These are phyloP conservation scores for Caradrina clavipalpis DNA, from an alignment of 2,888 invertebrate genomes.

Conservation along the genomic window DNA sequence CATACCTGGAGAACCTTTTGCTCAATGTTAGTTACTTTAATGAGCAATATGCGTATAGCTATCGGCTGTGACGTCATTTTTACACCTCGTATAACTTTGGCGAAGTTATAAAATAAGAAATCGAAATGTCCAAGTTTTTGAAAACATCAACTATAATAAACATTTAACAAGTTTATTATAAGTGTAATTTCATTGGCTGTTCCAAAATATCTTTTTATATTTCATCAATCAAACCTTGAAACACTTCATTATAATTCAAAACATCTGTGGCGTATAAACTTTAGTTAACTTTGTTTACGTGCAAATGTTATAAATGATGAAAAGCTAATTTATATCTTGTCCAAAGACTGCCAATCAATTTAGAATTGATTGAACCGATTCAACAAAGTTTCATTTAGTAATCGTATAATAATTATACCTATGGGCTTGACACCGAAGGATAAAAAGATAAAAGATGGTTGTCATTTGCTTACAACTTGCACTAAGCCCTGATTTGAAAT, in stretches of 20 bases:
- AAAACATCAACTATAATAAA: background rate
- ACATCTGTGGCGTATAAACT: slow-evolving; percentile 45
- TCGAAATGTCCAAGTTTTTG: background rate
- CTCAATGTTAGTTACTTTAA: too few relatives aligned
- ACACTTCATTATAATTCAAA: slow-evolving; percentile 28
- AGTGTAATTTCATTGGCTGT: background rate
- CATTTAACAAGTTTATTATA: background rate
- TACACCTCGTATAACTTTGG: too few relatives aligned
- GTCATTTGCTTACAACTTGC: slow-evolving; percentile 2
- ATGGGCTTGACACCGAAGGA: slow-evolving; percentile 4
- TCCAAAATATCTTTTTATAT: slow-evolving; percentile 1
- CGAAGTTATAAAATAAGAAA: too few relatives aligned
- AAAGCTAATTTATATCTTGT: slow-evolving; percentile 39
- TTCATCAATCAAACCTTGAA: slow-evolving; percentile 11
- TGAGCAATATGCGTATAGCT: too few relatives aligned
- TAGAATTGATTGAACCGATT: slow-evolving; percentile 21
- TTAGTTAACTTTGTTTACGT: slow-evolving; percentile 30
- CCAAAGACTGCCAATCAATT: slow-evolving; percentile 19
- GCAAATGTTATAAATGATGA: slow-evolving; percentile 45
- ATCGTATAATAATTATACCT: background rate
- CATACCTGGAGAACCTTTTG: too few relatives aligned
- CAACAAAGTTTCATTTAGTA: background rate
- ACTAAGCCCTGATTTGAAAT: slow-evolving; percentile 3
- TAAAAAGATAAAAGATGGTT: background rate
- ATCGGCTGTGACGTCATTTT: too few relatives aligned